Percentiles rank a stretch among this genome's conserved stretches.
These are phyloP conservation scores for Lampropteryx suffumata DNA, from an alignment of 2,888 invertebrate species.

Conservation along the genomic window DNA sequence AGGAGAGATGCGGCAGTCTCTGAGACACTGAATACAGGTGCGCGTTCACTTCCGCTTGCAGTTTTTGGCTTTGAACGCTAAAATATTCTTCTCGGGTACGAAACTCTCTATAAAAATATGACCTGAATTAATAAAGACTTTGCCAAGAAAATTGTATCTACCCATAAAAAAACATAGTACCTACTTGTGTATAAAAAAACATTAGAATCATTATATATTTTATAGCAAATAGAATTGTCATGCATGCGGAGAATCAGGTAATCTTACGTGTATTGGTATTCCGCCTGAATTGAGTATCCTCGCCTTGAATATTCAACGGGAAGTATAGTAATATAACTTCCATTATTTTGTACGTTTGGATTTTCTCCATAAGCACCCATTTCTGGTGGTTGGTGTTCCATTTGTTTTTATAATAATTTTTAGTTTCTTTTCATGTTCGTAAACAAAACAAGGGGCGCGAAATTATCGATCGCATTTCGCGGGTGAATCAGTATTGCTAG, in stretches of 20 bases:
- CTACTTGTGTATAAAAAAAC: no score
- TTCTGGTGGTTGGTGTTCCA: conserved; percentile 74
- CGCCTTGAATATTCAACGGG: conserved; percentile 83
- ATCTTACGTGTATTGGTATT: conserved; percentile 83
- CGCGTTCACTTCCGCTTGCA: conserved; percentile 78
- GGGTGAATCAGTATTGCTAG: conserved; percentile 49
- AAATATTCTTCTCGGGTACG: conserved; percentile 78
- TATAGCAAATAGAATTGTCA: no score
- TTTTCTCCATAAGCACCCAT: conserved; percentile 78
- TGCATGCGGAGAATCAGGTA: no score
- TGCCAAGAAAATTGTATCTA: neutral
- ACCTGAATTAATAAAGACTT: neutral
- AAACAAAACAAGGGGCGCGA: conserved; percentile 30
- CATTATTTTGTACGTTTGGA: conserved; percentile 74
- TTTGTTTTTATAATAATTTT: conserved; percentile 42
- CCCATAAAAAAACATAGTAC: neutral
- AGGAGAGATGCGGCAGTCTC: conserved; percentile 78
- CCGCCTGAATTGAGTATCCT: conserved; percentile 81
- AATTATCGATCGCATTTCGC: conserved; percentile 68
- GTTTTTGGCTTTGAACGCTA: conserved; percentile 75
- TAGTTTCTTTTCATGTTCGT: conserved; percentile 29
- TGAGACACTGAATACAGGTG: conserved; percentile 84
- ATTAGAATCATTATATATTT: no score
- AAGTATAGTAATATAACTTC: conserved; percentile 83
- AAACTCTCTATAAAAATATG: conserved; percentile 64